Percentiles rank a stretch among this genome's conserved stretches.
Evolutionary conservation across 2,113 vertebrate species (phyloP).

Genomic region (Pseudorectes ferrugineus): DNA sequence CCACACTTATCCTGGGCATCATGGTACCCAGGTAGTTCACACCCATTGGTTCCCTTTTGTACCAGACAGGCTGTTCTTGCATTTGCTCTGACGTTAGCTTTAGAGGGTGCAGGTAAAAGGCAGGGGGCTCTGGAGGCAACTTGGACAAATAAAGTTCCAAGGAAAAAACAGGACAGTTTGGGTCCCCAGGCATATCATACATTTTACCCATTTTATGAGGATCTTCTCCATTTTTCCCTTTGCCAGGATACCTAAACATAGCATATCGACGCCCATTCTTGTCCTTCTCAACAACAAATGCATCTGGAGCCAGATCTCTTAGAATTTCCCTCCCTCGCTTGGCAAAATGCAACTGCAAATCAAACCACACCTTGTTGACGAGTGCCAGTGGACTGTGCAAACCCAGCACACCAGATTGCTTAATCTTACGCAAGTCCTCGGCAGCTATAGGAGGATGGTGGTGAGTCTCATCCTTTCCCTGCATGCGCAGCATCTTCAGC

Average conservation of each 20-base stretch:
- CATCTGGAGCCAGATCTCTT: slow-evolving; percentile 66
- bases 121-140: slow-evolving; percentile 60
- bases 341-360: slow-evolving; percentile 68
- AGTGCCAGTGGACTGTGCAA: slow-evolving; percentile 61
- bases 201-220: slow-evolving; percentile 66
- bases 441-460: slow-evolving; percentile 61
- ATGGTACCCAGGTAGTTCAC: slow-evolving; percentile 66
- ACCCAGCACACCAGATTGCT: slow-evolving; percentile 58
- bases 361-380: slow-evolving; percentile 69
- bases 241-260: slow-evolving; percentile 59
- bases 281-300: slow-evolving; percentile 64
- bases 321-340: slow-evolving; percentile 67
- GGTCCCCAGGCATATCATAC: slow-evolving; percentile 66
- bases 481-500: slow-evolving; percentile 64
- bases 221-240: slow-evolving; percentile 56
- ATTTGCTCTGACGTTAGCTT: slow-evolving; percentile 58
- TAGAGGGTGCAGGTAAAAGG: slow-evolving; percentile 65
- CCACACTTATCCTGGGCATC: slow-evolving; percentile 65
- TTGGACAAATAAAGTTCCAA: slow-evolving; percentile 70
- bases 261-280: slow-evolving; percentile 52
- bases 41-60: slow-evolving; percentile 65
- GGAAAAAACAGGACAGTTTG: slow-evolving; percentile 64
- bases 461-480: slow-evolving; percentile 65
- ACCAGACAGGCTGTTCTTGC: slow-evolving; percentile 62
- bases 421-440: slow-evolving; percentile 62